A percentile compares a stretch with the other conserved stretches of the same genome.
phyloP scores from a whole-genome alignment of 2,888 invertebrate species.

The Gastracanthus pulcherrimus region DNA sequence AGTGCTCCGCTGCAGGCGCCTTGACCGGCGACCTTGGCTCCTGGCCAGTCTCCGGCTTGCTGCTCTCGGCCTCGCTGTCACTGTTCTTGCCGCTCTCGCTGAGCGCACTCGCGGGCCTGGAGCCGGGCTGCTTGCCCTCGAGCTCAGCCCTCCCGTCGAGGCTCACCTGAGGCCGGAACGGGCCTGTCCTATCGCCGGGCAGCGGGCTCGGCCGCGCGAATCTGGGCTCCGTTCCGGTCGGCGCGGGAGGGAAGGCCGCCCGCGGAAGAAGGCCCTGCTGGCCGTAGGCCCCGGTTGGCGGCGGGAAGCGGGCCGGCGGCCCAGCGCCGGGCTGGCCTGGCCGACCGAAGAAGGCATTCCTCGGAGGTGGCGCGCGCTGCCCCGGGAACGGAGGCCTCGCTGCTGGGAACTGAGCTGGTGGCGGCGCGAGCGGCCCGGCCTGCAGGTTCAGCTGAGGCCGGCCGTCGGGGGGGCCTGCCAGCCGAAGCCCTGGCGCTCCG shows the following conservation, averaged over 20 bases:
- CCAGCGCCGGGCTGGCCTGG: constrained; percentile 53
- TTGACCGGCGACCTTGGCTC: background rate
- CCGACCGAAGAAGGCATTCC: constrained; percentile 43
- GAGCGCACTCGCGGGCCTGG: background rate
- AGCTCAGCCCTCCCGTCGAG: constrained; percentile 66
- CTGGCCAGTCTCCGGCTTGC: constrained; percentile 63
- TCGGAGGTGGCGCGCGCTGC: constrained; percentile 14
- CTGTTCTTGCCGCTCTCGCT: constrained; percentile 59
- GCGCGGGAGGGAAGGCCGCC: constrained; percentile 31
- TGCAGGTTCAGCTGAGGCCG: background rate
- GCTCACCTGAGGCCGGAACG: constrained; percentile 59
- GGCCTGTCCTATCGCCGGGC: constrained; percentile 63
- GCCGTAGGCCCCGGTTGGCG: background rate
- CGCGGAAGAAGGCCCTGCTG: constrained; percentile 25
- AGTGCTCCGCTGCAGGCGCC: background rate
- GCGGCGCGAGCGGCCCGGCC: background rate
- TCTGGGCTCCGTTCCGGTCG: constrained; percentile 59
- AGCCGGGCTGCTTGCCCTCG: constrained; percentile 56
- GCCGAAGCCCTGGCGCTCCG: background rate
- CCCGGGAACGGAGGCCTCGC: background rate
- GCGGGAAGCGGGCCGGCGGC: constrained; percentile 37
- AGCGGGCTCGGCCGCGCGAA: constrained; percentile 29
- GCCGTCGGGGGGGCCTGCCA: background rate
- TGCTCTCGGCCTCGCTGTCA: constrained; percentile 68
- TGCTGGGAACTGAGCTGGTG: background rate